Base-by-base conservation (phyloP, 1,140 invertebrate genomes). In the Yoshiicerus persimilis region DNA sequence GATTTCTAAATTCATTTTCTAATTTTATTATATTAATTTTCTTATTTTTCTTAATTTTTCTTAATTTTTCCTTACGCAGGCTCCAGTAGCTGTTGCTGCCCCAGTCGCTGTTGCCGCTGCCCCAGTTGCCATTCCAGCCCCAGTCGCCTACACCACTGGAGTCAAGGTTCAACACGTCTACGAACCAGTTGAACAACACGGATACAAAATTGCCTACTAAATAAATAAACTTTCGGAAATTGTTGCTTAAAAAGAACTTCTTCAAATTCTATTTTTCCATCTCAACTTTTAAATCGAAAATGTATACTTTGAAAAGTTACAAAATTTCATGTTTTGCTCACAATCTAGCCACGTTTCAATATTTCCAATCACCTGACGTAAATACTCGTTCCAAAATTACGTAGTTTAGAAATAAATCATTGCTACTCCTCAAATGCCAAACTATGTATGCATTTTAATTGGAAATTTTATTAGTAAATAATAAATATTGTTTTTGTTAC, bases 151-250 rank as follows among this genome's bases (percentile, higher is more conserved):
- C 86, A 10, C 91, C 86, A 90, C 91, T 77, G 93, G 93, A 85
- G 92, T 92, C 89, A 91, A 92, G 84, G 89, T 94, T 62, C 90
- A 92, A 25, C 91, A 92, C 86, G 90, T 91, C 70, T 91, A 91
- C 36, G 92, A 93, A 87, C 93, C 92, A 36, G 92, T 93, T 66
- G 93, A 93, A 90, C 92, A 93, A 89, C 92, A 93, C 90, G 93
- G 93, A 91, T 93, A 93, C 91, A 91, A 89, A 86, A 92, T 92
- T 87, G 91, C 88, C 38, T 91, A 92, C 86, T 91, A 91, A 90
- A 90, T 80, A 23, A 4, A 66, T 9, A 25, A n/a, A 66, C 10
- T 34, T 34, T 75, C 38, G 9, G 38, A 39, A 39, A 13, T 39
- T 13, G 38, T 39, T 39, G 38, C 9, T 39, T 39, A 8, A 8